A percentile compares a stretch with the other conserved stretches of the same genome.
These are phyloP conservation scores for Mythimna lalbum DNA, from an alignment of 2,888 invertebrate species.

Conservation along the genomic window DNA sequence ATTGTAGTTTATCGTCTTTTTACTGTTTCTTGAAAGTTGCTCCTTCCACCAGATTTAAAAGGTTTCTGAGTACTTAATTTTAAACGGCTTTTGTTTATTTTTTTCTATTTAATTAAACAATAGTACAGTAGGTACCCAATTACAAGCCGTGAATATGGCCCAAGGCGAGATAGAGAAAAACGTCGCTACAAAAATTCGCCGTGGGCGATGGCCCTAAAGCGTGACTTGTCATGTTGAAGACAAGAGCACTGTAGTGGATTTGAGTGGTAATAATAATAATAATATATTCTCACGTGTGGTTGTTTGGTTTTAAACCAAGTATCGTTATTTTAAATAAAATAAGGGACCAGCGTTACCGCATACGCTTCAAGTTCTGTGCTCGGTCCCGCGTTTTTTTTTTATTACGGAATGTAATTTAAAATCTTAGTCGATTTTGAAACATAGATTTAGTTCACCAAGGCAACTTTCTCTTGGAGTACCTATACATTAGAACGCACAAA, in stretches of 20 bases:
- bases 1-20: no score
- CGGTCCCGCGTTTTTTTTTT: constrained; percentile 27
- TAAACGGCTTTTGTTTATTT: no score
- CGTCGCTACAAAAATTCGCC: no score
- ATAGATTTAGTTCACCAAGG: constrained; percentile 54
- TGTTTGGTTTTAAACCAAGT: constrained; percentile 25
- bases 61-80: no score
- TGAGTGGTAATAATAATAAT: constrained; percentile 31
- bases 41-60: no score
- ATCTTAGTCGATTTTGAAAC: constrained; percentile 2
- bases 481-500: constrained; percentile 54
- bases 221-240: neutral
- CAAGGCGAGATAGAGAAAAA: neutral
- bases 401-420: constrained; percentile 33
- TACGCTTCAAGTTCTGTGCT: constrained; percentile 13
- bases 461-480: constrained; percentile 55
- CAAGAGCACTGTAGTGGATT: constrained; percentile 20
- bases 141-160: neutral
- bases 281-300: constrained; percentile 34
- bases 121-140: neutral
- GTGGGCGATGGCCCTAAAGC: neutral
- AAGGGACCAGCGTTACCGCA: constrained; percentile 23
- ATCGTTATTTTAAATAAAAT: constrained; percentile 25
- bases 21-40: no score
- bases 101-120: no score